Evolutionary conservation across 2,113 vertebrate species (phyloP).

Genomic region (Gavia stellata): DNA sequence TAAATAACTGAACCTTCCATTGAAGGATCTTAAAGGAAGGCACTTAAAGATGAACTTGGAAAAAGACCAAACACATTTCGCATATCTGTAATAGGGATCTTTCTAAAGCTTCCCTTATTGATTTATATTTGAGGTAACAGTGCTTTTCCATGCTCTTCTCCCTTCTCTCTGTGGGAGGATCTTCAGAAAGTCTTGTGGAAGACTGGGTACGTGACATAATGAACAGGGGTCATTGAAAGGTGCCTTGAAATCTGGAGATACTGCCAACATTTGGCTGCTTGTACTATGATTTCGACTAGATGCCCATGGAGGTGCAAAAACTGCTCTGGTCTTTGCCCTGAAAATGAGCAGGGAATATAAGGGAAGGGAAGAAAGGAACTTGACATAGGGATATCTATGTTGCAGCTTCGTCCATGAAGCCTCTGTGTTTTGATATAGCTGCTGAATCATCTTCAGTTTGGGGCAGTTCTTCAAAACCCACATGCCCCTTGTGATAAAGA

Average conservation of each 20-base stretch:
- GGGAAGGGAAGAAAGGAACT: neutral
- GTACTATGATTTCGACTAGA: neutral
- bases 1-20: neutral
- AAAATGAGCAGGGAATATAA: neutral
- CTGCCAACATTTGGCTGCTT: neutral
- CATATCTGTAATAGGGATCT: neutral
- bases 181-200: neutral
- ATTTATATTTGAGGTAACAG: neutral
- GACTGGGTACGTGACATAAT: neutral
- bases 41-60: neutral
- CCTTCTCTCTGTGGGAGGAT: neutral
- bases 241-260: neutral
- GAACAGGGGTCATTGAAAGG: neutral
- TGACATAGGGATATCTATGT: fast-evolving
- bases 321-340: neutral
- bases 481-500: neutral
- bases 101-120: neutral
- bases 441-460: neutral
- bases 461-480: neutral
- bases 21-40: neutral
- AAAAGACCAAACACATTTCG: neutral
- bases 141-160: neutral
- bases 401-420: neutral
- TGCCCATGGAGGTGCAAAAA: neutral
- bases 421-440: neutral